These are phyloP conservation scores for Papilio dardanus DNA, from an alignment of 1,140 invertebrate genomes.

Conservation along the genomic window DNA sequence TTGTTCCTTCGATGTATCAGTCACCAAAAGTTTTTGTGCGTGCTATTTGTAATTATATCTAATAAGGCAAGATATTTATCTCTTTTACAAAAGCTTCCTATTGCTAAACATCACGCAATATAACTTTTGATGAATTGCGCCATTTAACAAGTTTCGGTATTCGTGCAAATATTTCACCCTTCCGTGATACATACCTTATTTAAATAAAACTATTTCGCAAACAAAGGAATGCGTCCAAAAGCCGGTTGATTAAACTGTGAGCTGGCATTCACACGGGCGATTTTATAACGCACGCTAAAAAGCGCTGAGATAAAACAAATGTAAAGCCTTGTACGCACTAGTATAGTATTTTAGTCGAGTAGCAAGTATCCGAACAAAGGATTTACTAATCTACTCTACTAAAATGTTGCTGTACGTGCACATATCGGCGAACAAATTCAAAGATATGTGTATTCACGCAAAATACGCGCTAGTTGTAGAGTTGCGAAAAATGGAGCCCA, in stretches of 20 bases:
- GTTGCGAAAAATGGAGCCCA: too few species aligned
- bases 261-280: too few species aligned
- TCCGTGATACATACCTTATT: neutral
- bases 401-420: too few species aligned
- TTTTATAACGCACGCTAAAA: too few species aligned
- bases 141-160: constrained; percentile 12
- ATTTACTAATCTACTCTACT: too few species aligned
- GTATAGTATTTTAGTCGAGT: too few species aligned
- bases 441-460: too few species aligned
- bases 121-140: constrained; percentile 2
- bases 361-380: too few species aligned
- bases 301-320: too few species aligned
- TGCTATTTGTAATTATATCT: neutral
- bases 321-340: too few species aligned
- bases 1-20: neutral
- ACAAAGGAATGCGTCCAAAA: neutral
- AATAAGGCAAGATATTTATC: constrained; percentile 23
- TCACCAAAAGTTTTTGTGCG: constrained; percentile 22
- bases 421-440: too few species aligned
- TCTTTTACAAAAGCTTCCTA: neutral
- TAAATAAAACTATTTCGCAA: neutral
- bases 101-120: neutral
- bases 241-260: neutral
- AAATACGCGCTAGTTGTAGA: too few species aligned
- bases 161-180: constrained; percentile 19